phyloP scores from a whole-genome alignment of 2,888 invertebrate genomes.

The Cephalotes varians region DNA sequence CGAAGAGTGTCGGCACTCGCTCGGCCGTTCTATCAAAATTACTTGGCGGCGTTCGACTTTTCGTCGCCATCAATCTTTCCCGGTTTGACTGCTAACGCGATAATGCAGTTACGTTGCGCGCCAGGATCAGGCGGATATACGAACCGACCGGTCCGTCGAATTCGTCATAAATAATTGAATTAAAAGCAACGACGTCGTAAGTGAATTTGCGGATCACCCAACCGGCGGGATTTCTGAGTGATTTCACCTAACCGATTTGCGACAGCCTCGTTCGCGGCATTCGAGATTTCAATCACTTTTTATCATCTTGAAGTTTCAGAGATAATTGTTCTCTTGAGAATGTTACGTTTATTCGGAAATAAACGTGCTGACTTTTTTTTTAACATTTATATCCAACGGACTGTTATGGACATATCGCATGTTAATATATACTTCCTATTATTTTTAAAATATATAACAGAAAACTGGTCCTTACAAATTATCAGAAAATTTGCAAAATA shows the following conservation, averaged over 20 bases:
- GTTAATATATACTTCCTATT: not conserved
- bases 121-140: not conserved
- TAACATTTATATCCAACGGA: not conserved
- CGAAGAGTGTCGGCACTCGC: not conserved
- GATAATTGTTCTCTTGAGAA: not conserved
- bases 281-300: not conserved
- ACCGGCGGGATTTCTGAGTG: conserved; percentile 38
- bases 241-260: conserved; percentile 33
- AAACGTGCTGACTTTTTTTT: not conserved
- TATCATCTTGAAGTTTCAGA: not conserved
- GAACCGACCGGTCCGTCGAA: conserved; percentile 34
- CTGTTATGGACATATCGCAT: not conserved
- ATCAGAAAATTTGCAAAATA: not conserved
- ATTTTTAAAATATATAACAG: not conserved
- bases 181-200: conserved; percentile 50
- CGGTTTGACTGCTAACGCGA: conserved; percentile 57
- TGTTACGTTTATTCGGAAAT: not conserved
- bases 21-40: conserved; percentile 51
- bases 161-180: conserved; percentile 58
- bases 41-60: conserved; percentile 56
- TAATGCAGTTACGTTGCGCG: conserved; percentile 57
- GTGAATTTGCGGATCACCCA: conserved; percentile 54
- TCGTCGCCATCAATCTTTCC: conserved; percentile 58
- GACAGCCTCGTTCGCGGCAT: conserved; percentile 5
- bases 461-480: not conserved